phyloP scores from a whole-genome alignment of 1,140 invertebrate genomes.

The Luehdorfia chinensis region DNA sequence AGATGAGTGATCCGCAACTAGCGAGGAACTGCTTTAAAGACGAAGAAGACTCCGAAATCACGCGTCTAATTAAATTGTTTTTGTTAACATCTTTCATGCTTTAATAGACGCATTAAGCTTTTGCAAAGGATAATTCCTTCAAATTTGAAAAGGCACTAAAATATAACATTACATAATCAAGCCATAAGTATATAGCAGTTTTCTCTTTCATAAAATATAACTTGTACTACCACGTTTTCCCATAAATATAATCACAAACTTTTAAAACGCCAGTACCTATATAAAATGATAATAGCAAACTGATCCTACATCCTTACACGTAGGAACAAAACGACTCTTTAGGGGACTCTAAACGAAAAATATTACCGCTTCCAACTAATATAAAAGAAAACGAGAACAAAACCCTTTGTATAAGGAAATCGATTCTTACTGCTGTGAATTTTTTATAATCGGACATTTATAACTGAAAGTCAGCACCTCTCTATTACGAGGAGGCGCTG shows the following conservation, averaged over 20 bases:
- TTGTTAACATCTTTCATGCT: too few relatives aligned
- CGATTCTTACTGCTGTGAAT: conserved; percentile 30
- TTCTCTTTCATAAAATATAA: too few relatives aligned
- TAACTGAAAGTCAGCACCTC: conserved; percentile 15
- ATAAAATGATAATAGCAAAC: conserved; percentile 11
- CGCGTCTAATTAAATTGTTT: too few relatives aligned
- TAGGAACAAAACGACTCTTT: conserved; percentile 29
- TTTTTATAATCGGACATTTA: conserved; percentile 25
- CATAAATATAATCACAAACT: too few relatives aligned
- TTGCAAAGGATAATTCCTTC: too few relatives aligned
- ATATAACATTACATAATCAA: too few relatives aligned
- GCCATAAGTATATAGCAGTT: too few relatives aligned
- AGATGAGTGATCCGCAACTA: conserved; percentile 45
- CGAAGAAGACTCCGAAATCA: conserved; percentile 25
- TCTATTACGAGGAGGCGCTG: not conserved
- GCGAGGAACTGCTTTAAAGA: conserved; percentile 37
- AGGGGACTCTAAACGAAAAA: conserved; percentile 45
- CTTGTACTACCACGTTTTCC: too few relatives aligned
- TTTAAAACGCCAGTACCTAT: too few relatives aligned
- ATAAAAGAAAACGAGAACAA: conserved; percentile 44
- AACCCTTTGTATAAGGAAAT: conserved; percentile 28
- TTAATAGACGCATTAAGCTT: too few relatives aligned
- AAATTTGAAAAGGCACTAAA: too few relatives aligned
- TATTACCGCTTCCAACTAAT: conserved; percentile 38
- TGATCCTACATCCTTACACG: conserved; percentile 4